phyloP scores from a whole-genome alignment of 1,140 invertebrate species.

The Orius insidiosus region DNA sequence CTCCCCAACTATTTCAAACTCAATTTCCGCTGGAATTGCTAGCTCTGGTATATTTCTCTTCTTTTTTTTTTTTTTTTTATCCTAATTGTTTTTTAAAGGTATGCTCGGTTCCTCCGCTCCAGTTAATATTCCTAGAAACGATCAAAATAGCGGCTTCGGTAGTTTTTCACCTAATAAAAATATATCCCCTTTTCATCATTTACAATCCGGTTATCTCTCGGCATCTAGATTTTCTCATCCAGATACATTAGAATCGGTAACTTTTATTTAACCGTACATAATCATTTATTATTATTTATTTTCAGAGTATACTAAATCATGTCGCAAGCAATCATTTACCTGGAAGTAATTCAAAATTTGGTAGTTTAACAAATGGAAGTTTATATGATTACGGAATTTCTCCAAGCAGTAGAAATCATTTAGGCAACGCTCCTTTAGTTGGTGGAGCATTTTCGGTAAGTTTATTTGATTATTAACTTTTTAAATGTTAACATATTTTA shows the following conservation, averaged over 20 bases:
- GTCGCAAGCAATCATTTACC: conserved; percentile 21
- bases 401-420: conserved; percentile 6
- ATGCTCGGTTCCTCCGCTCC: conserved; percentile 62
- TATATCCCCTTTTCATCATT: conserved; percentile 46
- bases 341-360: conserved; percentile 8
- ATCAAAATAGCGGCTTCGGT: conserved; percentile 26
- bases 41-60: no score
- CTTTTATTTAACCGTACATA: conserved; percentile 14
- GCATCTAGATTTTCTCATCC: conserved; percentile 35
- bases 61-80: no score
- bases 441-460: conserved; percentile 12
- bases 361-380: conserved; percentile 15
- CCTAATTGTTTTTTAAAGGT: no score
- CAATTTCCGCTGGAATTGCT: conserved; percentile 55
- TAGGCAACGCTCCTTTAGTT: conserved; percentile 1
- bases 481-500: background rate
- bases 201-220: conserved; percentile 35
- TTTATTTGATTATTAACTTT: background rate
- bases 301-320: conserved; percentile 30
- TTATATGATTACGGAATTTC: conserved; percentile 14
- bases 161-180: conserved; percentile 47
- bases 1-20: conserved; percentile 48
- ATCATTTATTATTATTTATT: conserved; percentile 21
- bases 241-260: conserved; percentile 34
- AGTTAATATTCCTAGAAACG: conserved; percentile 69